Evolutionary conservation across 2,888 invertebrate genomes (phyloP).

Genomic region (Deilephila porcellus): DNA sequence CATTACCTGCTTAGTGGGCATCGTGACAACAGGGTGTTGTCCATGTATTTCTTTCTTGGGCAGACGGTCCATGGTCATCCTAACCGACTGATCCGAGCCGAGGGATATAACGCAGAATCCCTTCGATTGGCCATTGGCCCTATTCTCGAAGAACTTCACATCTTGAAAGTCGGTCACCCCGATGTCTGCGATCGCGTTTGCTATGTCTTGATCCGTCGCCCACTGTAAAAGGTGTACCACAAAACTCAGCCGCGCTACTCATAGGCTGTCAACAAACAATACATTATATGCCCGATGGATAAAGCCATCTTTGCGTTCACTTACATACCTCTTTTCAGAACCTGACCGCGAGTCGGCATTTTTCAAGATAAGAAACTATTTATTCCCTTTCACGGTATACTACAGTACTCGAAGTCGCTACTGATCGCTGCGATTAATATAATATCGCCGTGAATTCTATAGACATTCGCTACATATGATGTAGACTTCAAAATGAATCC

Average conservation of each 20-base stretch:
- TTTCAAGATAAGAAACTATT: not conserved
- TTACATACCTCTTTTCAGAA: conserved; percentile 50
- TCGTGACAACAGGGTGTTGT: conserved; percentile 96
- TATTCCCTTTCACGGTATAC: not conserved
- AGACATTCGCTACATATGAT: not conserved
- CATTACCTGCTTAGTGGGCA: conserved; percentile 95
- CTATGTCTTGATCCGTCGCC: conserved; percentile 98
- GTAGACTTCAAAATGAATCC: not conserved
- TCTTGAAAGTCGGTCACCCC: conserved; percentile 98
- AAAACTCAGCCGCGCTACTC: conserved; percentile 66
- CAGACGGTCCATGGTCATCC: conserved; percentile 95
- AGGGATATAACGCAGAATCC: conserved; percentile 98
- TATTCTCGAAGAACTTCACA: conserved; percentile 99
- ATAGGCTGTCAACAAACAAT: conserved; percentile 32
- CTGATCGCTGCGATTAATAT: not conserved
- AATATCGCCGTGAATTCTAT: not conserved
- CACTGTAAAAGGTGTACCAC: conserved; percentile 88
- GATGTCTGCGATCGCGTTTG: conserved; percentile 93
- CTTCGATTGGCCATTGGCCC: conserved; percentile 99
- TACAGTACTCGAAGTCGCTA: not conserved
- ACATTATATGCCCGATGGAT: conserved; percentile 46
- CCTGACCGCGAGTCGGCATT: conserved; percentile 24
- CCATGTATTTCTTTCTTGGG: conserved; percentile 98
- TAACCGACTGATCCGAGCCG: conserved; percentile 95
- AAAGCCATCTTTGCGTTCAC: conserved; percentile 43